These are phyloP conservation scores for Ispidina picta DNA, from an alignment of 2,797 vertebrate genomes.

Conservation along the genomic window DNA sequence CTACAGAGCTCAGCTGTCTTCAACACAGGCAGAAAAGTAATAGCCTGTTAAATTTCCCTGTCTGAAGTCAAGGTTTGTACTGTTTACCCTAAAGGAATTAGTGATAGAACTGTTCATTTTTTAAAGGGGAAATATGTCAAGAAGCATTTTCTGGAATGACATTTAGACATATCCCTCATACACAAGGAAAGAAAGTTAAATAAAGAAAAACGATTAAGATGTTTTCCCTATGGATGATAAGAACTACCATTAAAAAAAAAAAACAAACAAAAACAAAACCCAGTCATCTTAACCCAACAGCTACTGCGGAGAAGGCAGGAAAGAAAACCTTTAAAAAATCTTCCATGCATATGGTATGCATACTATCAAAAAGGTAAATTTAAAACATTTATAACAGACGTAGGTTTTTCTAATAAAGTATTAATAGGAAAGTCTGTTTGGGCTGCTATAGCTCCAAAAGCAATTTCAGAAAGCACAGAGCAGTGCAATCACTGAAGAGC, in stretches of 20 bases:
- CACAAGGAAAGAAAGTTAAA: rapidly evolving
- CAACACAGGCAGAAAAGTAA: not conserved
- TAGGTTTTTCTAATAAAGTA: conserved; percentile 35
- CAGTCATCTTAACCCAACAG: not conserved
- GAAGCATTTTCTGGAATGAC: not conserved
- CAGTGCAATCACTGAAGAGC: not conserved
- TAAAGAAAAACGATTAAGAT: not conserved
- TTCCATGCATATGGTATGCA: not conserved
- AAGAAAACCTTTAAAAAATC: not conserved
- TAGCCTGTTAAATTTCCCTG: not conserved
- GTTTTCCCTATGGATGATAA: not conserved
- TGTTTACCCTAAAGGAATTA: not conserved
- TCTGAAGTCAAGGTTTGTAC: not conserved
- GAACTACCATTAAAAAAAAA: not conserved
- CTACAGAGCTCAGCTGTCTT: not conserved
- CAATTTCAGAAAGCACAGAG: not conserved
- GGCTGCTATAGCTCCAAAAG: not conserved
- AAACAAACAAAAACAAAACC: too few relatives aligned
- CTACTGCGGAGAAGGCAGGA: not conserved
- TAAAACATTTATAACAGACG: not conserved
- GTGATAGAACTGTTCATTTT: not conserved
- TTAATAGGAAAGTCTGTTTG: conserved; percentile 35
- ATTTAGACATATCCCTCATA: not conserved
- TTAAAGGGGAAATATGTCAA: not conserved
- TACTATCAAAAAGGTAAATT: not conserved